phyloP scores from a whole-genome alignment of 2,113 vertebrate species.

The Elgaria multicarinata region DNA sequence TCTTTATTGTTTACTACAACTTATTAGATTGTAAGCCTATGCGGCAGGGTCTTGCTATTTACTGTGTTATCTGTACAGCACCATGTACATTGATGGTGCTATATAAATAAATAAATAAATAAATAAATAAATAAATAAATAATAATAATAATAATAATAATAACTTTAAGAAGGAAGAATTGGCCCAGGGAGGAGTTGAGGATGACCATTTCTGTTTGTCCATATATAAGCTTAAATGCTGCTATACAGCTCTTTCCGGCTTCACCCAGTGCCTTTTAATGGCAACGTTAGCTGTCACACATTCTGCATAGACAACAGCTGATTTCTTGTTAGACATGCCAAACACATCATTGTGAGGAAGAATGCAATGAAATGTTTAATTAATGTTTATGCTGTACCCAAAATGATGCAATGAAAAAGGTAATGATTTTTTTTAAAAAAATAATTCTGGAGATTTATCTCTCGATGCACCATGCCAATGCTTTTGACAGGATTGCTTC shows the following conservation, averaged over 20 bases:
- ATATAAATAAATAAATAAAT: no score
- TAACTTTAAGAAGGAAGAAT: neutral
- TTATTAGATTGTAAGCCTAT: no score
- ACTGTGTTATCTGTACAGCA: no score
- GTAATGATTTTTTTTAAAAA: conserved; percentile 52
- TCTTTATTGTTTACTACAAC: no score
- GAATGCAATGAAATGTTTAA: conserved; percentile 63
- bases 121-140: no score
- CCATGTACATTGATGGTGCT: no score
- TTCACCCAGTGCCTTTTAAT: conserved; percentile 45
- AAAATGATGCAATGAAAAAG: conserved; percentile 62
- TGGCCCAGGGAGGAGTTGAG: neutral
- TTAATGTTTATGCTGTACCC: conserved; percentile 52
- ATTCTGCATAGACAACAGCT: conserved; percentile 24
- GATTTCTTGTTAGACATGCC: conserved; percentile 54
- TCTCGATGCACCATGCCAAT: conserved; percentile 54
- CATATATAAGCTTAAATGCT: neutral
- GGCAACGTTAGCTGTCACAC: conserved; percentile 6
- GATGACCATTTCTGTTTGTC: neutral
- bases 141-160: no score
- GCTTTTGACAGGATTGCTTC: conserved; percentile 68
- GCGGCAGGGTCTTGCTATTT: no score
- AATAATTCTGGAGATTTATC: conserved; percentile 67
- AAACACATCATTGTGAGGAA: conserved; percentile 51
- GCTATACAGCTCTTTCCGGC: neutral